These are phyloP conservation scores for Microtus pennsylvanicus DNA, from an alignment of 2,113 vertebrate species.

Conservation along the genomic window DNA sequence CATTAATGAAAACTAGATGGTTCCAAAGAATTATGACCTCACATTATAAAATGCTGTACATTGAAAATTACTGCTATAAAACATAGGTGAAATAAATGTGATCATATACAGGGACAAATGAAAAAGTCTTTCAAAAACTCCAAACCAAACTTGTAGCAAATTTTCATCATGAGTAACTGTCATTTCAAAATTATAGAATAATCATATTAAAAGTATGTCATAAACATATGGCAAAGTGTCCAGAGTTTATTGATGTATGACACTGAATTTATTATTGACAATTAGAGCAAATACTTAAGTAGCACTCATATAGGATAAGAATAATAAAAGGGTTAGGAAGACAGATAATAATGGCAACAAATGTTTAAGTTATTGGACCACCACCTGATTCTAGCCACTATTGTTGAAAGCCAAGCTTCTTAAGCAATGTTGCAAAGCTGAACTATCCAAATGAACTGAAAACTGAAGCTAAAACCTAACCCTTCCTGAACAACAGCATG, in stretches of 20 bases:
- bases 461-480: not conserved
- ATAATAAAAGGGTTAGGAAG: not conserved
- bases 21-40: not conserved
- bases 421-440: not conserved
- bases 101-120: not conserved
- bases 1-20: not conserved
- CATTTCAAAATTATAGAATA: not conserved
- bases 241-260: not conserved
- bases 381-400: not conserved
- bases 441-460: not conserved
- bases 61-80: not conserved
- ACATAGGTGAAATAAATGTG: not conserved
- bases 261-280: not conserved
- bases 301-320: not conserved
- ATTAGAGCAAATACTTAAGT: not conserved
- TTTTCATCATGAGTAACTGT: not conserved
- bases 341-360: not conserved
- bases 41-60: not conserved
- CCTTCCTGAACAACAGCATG: not conserved
- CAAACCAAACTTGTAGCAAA: not conserved
- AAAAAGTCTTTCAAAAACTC: not conserved
- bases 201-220: not conserved
- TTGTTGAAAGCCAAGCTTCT: not conserved
- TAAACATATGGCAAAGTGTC: not conserved
- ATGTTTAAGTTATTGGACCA: not conserved